Evolutionary conservation across 2,888 invertebrate species (phyloP).

Genomic region (Branchipolynoe longqiensis): DNA sequence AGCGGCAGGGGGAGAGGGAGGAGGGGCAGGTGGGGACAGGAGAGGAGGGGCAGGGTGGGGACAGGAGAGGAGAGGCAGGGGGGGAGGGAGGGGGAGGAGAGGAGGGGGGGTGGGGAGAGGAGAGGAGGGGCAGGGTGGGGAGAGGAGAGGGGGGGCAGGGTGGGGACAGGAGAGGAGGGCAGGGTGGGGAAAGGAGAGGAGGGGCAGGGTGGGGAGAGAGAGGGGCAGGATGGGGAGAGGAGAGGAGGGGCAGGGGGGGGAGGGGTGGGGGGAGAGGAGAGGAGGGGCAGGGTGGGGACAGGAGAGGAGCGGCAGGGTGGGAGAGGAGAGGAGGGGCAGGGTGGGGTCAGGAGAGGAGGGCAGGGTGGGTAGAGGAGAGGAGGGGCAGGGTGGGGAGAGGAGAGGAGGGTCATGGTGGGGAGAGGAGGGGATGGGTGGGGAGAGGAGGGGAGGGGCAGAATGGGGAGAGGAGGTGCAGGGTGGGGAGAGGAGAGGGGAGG

Average conservation of each 20-base stretch:
- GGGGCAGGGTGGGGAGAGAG: not conserved
- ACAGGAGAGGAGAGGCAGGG: not conserved
- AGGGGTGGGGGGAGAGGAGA: conserved; percentile 1
- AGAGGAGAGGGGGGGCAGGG: not conserved
- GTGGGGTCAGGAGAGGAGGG: not conserved
- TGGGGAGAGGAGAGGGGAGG: not conserved
- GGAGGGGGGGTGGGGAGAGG: not conserved
- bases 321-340: not conserved
- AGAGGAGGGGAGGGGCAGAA: not conserved
- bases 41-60: not conserved
- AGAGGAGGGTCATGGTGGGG: not conserved
- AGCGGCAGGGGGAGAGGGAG: not conserved
- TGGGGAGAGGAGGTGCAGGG: not conserved
- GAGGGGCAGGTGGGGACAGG: not conserved
- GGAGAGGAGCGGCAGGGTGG: not conserved
- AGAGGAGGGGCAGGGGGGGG: not conserved
- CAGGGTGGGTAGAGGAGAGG: not conserved
- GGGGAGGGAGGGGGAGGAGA: not conserved
- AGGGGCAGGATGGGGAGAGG: not conserved
- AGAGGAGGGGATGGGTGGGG: not conserved
- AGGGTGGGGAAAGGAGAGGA: not conserved
- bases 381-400: not conserved
- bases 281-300: not conserved
- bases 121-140: not conserved
- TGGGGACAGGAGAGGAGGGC: not conserved